Conservation (phyloP, 2,888 invertebrate genomes). For the Hypolimnas misippus region DNA sequence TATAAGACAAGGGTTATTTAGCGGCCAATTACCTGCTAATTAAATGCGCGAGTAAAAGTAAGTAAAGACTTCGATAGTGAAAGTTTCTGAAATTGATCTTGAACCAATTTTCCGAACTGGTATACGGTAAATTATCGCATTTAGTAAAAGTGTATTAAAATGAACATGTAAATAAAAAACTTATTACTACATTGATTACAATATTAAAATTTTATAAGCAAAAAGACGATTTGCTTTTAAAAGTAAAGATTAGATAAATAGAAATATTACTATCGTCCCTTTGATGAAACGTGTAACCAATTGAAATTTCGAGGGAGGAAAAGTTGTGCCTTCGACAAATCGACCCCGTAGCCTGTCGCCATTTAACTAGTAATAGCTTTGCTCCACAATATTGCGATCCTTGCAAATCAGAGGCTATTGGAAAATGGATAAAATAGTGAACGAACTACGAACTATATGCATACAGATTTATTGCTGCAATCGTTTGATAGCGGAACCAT, state of each 20-base stretch:
- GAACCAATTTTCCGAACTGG: not conserved
- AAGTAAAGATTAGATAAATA: not conserved
- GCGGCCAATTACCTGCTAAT: not conserved
- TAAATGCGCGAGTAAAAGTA: not conserved
- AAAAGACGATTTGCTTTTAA: not conserved
- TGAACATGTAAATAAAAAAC: not conserved
- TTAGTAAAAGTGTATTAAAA: not conserved
- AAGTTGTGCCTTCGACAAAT: slow-evolving; percentile 15
- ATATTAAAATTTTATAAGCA: not conserved
- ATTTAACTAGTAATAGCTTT: slow-evolving; percentile 17
- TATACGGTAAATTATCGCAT: not conserved
- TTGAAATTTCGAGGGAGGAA: slow-evolving; percentile 20
- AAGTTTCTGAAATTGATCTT: slow-evolving; percentile 4
- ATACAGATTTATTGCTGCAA: not conserved
- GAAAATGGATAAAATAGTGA: slow-evolving; percentile 12
- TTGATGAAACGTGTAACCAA: slow-evolving; percentile 15
- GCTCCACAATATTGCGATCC: slow-evolving; percentile 10
- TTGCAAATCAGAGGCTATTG: slow-evolving; percentile 14
- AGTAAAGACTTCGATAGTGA: slow-evolving; percentile 2
- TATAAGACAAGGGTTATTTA: not conserved
- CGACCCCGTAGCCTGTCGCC: slow-evolving; percentile 35
- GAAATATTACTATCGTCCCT: slow-evolving; percentile 1
- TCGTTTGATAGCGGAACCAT: not conserved
- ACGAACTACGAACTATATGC: not conserved
- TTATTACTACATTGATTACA: not conserved